phyloP scores from a whole-genome alignment of 2,113 vertebrate genomes.

The Pedionomus torquatus region DNA sequence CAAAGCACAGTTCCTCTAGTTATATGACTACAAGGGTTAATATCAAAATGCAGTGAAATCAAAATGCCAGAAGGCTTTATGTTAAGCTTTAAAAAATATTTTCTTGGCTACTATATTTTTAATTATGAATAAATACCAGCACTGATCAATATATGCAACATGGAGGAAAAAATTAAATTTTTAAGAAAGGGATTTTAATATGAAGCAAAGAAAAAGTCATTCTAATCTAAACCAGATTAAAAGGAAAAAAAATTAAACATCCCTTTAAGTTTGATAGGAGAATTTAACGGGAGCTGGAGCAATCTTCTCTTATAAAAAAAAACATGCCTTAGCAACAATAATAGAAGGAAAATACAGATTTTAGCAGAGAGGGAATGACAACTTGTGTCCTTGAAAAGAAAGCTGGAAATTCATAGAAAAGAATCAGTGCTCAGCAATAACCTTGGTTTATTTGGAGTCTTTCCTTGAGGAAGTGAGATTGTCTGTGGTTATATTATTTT shows the following conservation, averaged over 20 bases:
- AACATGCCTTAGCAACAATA: background rate
- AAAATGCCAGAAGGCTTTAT: background rate
- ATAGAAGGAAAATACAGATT: background rate
- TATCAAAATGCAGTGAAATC: background rate
- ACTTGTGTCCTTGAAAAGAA: background rate
- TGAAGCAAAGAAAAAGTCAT: constrained; percentile 22
- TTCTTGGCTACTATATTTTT: background rate
- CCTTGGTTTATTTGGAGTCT: background rate
- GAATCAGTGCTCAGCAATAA: background rate
- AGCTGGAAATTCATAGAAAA: background rate
- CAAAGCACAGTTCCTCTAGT: background rate
- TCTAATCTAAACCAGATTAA: background rate
- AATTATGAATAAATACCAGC: constrained; percentile 14
- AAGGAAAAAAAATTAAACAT: constrained; percentile 12
- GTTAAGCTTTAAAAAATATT: background rate
- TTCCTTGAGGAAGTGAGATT: background rate
- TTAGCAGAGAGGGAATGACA: background rate
- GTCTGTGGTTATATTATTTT: background rate
- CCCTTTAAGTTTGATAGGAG: background rate
- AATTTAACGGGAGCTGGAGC: background rate
- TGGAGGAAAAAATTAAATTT: background rate
- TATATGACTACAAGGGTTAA: background rate
- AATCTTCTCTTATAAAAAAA: background rate
- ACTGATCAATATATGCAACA: background rate
- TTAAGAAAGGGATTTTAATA: background rate